A percentile compares a stretch with the other conserved stretches of the same genome.
Conservation (phyloP, 2,797 vertebrate genomes). For the Anguilla obscura region DNA sequence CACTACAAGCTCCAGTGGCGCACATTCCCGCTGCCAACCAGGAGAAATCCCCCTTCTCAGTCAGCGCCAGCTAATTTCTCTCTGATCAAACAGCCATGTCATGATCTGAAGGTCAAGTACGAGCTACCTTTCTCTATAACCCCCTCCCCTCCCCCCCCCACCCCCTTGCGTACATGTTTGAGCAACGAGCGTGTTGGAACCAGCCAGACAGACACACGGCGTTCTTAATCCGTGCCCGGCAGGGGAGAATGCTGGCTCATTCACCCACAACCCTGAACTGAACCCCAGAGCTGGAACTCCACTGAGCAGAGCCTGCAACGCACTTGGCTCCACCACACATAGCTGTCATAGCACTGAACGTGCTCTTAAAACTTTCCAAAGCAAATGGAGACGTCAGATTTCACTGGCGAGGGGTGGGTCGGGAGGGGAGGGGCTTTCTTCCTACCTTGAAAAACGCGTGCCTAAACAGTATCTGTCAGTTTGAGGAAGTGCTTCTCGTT, state of each 20-base stretch:
- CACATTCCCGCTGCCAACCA: neutral
- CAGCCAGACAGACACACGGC: neutral
- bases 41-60: neutral
- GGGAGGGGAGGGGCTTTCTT: neutral
- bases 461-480: neutral
- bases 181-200: neutral
- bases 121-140: neutral
- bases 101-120: neutral
- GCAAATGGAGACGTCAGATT: neutral
- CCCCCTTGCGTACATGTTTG: conserved; percentile 23
- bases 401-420: neutral
- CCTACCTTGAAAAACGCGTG: neutral
- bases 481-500: neutral
- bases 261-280: neutral
- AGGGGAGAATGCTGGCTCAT: neutral
- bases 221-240: neutral
- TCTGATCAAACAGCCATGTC: neutral
- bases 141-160: too few relatives aligned
- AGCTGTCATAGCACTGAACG: neutral
- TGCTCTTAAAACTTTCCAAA: neutral
- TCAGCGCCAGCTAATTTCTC: neutral
- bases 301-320: neutral
- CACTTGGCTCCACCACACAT: neutral
- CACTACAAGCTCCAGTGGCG: neutral
- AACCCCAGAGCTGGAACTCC: neutral